Evolutionary conservation across 92 coral and sea anemone species (phyloP), one percentile per base, ranked within the genome.

Genomic region (Actinostola sp.): DNA sequence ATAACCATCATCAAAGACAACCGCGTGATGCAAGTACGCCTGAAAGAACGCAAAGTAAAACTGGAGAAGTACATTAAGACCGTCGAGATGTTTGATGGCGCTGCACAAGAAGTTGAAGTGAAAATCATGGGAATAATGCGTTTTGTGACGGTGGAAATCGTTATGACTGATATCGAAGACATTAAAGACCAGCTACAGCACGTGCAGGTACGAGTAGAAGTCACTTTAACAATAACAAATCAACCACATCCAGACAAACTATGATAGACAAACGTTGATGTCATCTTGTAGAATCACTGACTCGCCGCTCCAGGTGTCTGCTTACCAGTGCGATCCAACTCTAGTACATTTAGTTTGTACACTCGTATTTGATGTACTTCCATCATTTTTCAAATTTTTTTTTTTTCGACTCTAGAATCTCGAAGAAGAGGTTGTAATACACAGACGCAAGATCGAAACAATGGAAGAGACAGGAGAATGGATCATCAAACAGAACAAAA

Each of bases 401-500:
- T 43, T 56, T 56, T n/a, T 63, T 8, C 14, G 27, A 34, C 28
- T 63, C 72, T 49, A 90, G 96, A 90, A 90, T 78, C 88, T 90
- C 28, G 96, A 90, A 67, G 96, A 90, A 49, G 96, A 90, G 56
- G 96, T 90, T 2, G 90, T 90, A 2, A 90, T 90, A 45, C 96
- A 90, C 81, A 58, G 96, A 61, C 77, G 96, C 42, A 90, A 90
- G 62, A 88, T 90, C 63, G 93, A 91, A 45, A 94, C 98, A 3
- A 92, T 92, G 91, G 95, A 91, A 65, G 95, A 94, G 64, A 92
- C 97, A 16, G 98, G 98, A 0, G 94, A 94, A 66, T 94, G 98
- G 98, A 91, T 94, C 73, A 91, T 94, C 59, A 89, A 83, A 48
- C 93, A 89, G 61, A 94, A 90, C 69, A 81, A 80, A 43, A 89